These are phyloP conservation scores for Sphaeramia orbicularis DNA, from an alignment of 2,797 vertebrate genomes.

Conservation along the genomic window DNA sequence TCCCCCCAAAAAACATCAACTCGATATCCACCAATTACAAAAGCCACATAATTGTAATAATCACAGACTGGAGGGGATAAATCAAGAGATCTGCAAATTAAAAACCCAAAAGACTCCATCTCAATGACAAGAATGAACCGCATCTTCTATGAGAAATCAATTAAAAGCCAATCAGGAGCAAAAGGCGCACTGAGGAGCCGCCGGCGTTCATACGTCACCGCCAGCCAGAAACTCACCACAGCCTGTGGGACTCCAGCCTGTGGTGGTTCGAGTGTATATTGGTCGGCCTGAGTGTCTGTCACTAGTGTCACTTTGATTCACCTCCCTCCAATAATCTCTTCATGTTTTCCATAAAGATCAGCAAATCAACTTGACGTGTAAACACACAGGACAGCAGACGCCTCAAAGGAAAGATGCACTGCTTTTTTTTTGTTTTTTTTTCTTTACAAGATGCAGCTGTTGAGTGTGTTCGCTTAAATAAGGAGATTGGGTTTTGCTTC, in stretches of 20 bases:
- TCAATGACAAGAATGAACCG: constrained; percentile 65
- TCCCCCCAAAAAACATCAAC: constrained; percentile 60
- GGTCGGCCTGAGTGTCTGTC: constrained; percentile 63
- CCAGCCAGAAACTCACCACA: constrained; percentile 67
- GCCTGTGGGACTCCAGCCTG: constrained; percentile 58
- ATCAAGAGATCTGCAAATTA: constrained; percentile 76
- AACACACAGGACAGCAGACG: constrained; percentile 41
- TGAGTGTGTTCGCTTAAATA: not conserved
- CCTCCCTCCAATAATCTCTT: constrained; percentile 61
- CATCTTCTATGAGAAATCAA: constrained; percentile 73
- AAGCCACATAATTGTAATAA: constrained; percentile 81
- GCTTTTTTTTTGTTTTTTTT: constrained; percentile 21
- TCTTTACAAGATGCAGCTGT: not conserved
- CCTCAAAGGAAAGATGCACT: constrained; percentile 24
- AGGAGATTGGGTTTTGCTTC: too few relatives aligned
- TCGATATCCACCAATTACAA: constrained; percentile 75
- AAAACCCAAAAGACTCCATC: constrained; percentile 59
- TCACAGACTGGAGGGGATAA: constrained; percentile 70
- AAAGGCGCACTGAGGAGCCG: constrained; percentile 36
- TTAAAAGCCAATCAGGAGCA: constrained; percentile 75
- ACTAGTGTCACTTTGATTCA: constrained; percentile 74
- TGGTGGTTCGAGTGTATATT: constrained; percentile 54
- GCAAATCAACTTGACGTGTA: constrained; percentile 45
- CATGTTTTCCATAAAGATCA: constrained; percentile 73
- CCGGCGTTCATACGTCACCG: constrained; percentile 55